These are phyloP conservation scores for Phortica variegata DNA, from an alignment of 1,140 invertebrate genomes.

Conservation along the genomic window DNA sequence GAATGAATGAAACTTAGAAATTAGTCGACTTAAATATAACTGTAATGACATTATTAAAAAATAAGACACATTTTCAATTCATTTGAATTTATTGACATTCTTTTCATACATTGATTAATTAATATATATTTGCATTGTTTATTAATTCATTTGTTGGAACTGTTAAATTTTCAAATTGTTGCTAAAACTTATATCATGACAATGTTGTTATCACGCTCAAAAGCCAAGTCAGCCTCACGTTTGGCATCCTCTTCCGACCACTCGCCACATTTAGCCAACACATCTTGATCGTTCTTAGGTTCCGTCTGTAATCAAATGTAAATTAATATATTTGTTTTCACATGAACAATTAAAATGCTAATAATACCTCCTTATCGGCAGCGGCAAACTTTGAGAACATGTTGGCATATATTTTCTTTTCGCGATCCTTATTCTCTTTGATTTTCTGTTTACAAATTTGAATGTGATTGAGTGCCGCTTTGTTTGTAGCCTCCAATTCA, in stretches of 20 bases:
- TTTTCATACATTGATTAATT: constrained; percentile 20
- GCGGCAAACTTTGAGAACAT: constrained; percentile 92
- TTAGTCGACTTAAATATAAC: too few species aligned
- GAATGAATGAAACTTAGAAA: too few species aligned
- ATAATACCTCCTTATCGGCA: constrained; percentile 72
- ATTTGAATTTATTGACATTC: not conserved
- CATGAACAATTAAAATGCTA: not conserved
- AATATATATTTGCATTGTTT: constrained; percentile 9
- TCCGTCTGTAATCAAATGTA: not conserved
- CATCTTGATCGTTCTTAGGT: constrained; percentile 65
- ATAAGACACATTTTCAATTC: not conserved
- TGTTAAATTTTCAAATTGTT: constrained; percentile 12
- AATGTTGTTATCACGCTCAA: constrained; percentile 53
- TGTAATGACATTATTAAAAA: not conserved
- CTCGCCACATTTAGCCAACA: constrained; percentile 67
- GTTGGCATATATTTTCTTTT: constrained; percentile 89
- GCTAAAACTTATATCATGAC: constrained; percentile 42
- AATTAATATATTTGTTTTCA: not conserved
- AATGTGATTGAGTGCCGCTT: constrained; percentile 79
- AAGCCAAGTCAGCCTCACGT: constrained; percentile 47
- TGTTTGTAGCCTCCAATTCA: constrained; percentile 66
- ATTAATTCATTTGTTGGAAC: constrained; percentile 16
- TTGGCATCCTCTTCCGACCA: constrained; percentile 65
- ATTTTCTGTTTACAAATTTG: constrained; percentile 72
- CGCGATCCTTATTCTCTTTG: constrained; percentile 74